Conservation (phyloP, 1,140 invertebrate genomes). For the Drosophila novamexicana region DNA sequence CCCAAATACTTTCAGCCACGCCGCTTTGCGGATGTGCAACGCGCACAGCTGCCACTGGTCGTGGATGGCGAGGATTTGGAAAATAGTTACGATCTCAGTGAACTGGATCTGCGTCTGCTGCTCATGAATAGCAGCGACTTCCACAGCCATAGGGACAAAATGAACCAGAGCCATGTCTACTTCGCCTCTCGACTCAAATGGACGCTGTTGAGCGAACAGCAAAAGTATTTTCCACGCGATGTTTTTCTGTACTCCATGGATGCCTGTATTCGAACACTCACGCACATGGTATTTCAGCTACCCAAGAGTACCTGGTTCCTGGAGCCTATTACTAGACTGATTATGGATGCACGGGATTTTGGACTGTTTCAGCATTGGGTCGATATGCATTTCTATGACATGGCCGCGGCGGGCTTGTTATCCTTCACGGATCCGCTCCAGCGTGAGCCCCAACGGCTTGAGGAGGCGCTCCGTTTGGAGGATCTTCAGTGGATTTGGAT, state of each 20-base stretch:
- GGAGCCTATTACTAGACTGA: slow-evolving; percentile 54
- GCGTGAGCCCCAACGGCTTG: neutral
- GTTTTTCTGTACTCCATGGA: slow-evolving; percentile 63
- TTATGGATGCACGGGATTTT: slow-evolving; percentile 49
- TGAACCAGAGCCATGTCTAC: slow-evolving; percentile 59
- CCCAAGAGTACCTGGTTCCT: slow-evolving; percentile 42
- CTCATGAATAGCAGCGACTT: slow-evolving; percentile 45
- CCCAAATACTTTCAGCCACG: slow-evolving; percentile 57
- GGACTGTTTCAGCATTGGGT: slow-evolving; percentile 62
- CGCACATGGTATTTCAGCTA: slow-evolving; percentile 49
- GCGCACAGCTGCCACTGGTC: slow-evolving; percentile 21
- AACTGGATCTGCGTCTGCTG: slow-evolving; percentile 9
- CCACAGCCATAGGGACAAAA: slow-evolving; percentile 28
- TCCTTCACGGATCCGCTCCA: slow-evolving; percentile 47
- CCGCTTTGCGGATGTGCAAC: slow-evolving; percentile 47
- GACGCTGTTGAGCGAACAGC: slow-evolving; percentile 58
- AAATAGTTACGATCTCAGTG: neutral
- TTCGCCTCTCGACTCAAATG: slow-evolving; percentile 60
- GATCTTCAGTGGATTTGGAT: slow-evolving; percentile 43
- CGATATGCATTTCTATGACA: slow-evolving; percentile 63
- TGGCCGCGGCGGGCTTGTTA: slow-evolving; percentile 52
- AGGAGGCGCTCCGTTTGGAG: slow-evolving; percentile 6
- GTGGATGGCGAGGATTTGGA: slow-evolving; percentile 15
- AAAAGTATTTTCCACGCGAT: slow-evolving; percentile 55
- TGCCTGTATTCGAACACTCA: slow-evolving; percentile 50